Evolutionary conservation across 2,797 vertebrate species (phyloP), one percentile per base, ranked within the genome.

Genomic region (Phaenicophaeus curvirostris): DNA sequence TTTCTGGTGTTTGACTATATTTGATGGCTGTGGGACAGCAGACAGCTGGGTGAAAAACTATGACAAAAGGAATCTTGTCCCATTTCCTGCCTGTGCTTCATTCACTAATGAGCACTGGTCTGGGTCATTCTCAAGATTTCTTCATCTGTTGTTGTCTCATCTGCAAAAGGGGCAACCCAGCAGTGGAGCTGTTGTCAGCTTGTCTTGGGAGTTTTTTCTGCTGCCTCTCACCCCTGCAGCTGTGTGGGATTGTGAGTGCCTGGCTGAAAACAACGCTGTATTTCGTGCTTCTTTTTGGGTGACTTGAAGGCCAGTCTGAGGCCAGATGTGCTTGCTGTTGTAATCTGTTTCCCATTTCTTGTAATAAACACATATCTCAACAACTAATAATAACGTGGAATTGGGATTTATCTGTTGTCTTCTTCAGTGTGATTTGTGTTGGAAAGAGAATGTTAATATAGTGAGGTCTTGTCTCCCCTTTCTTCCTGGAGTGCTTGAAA

Each of bases 141-240:
- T 95, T 96, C 94, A 91, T 97, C 93, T 96, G 96, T 92, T 90
- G 86, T 89, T 89, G 96, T 94, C 95, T 93, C 54, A 50, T 94
- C 90, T 95, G 96, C 93, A 94, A 84, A 96, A 97, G 94, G 93
- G 91, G 94, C 92, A 93, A 89, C 90, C 91, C 58, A 9, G 93
- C 95, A 96, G 89, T 41, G 57, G 92, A 96, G 90, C 91, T 96
- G 96, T 95, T 96, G 95, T 95, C 94, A 94, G 95, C 88, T 94
- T 96, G 91, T 92, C 90, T 95, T 75, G 69, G 87, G 83, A 90
- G 90, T 89, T 95, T 94, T 94, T 79, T 95, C 95, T 88, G 66
- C 81, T 94, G 78, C 82, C 74, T 96, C 89, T 95, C 90, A 79
- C 54, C 46, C 77, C 87, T 89, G 80, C 93, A 77, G 66, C 91